A percentile compares a stretch with the other conserved stretches of the same genome.
Conservation (phyloP, 1,140 invertebrate genomes). For the Scylla paramamosain region DNA sequence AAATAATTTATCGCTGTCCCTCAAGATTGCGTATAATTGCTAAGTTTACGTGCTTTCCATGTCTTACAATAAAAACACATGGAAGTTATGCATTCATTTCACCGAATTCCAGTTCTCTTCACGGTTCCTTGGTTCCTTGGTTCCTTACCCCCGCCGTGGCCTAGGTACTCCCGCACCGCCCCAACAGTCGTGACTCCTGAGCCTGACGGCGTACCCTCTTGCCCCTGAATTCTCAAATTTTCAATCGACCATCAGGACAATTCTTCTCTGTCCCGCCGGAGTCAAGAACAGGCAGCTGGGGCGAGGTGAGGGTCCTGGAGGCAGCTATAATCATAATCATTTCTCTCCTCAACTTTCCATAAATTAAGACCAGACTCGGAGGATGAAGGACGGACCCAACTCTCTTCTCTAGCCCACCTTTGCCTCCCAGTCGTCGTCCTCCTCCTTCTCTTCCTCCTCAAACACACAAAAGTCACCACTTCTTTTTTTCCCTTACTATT, state of each 20-base stretch:
- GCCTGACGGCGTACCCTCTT: no score
- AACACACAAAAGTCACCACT: constrained; percentile 21
- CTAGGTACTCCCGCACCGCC: neutral
- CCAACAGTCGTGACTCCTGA: neutral
- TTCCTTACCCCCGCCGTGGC: no score
- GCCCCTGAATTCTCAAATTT: neutral
- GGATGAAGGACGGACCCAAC: constrained; percentile 13
- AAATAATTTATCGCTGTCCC: no score
- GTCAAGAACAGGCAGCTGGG: constrained; percentile 30
- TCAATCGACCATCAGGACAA: neutral
- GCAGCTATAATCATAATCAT: constrained; percentile 35
- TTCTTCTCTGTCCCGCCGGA: constrained; percentile 8
- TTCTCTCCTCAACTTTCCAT: constrained; percentile 28
- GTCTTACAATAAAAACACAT: no score
- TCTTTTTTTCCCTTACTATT: neutral
- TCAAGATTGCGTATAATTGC: no score
- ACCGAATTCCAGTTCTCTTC: no score
- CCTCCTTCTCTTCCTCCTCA: neutral
- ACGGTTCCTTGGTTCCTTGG: no score
- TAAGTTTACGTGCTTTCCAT: no score
- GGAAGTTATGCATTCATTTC: no score
- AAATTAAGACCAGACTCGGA: constrained; percentile 39
- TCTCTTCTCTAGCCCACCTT: neutral
- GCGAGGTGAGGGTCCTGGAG: neutral
- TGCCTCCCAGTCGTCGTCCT: neutral